Base-by-base conservation (phyloP, 2,888 invertebrate genomes). In the Anthoptus insignis region DNA sequence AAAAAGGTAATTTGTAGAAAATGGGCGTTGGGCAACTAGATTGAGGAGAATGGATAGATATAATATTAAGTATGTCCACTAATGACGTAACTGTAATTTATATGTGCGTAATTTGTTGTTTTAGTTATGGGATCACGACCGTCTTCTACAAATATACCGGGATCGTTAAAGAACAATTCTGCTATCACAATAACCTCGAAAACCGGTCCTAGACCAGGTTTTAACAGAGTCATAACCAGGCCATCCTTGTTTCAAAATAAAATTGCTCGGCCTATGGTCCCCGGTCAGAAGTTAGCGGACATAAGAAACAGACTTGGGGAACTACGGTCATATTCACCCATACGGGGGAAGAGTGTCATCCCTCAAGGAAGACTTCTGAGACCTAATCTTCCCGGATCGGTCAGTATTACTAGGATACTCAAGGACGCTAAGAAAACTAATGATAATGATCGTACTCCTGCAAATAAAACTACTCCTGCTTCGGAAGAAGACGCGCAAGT, bases 131-230 rank as follows among this genome's bases (percentile, higher is more conserved):
- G 88, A 34, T 79, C 69, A 64, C 88, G 93, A 8, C 89, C 92
- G 7, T 70, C 80, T n/a, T 70, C 84, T 37, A 76, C 85, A 0
- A 89, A 81, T 72, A 86, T 94, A 69, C 93, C 94, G 3, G 91
- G 92, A 14, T 92, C 93, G 3, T 83, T 95, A 65, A 95, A 95
- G 78, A 94, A 94, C 72, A 95, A 95, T 77, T 94, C 95, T 0
- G 94, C 95, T 1, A 93, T 95, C 22, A 94, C 95, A 0, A 94
- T 94, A 11, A 93, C 94, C 34, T 94, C 95, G 1, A 94, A 94
- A 77, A 81, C 83, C 7, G 87, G 84, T 0, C 85, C 86, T 0
- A 81, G 91, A 53, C 86, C 88, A 13, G 87, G 84, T 13, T 83
- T 82, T 64, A 89, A 90, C 64, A 84, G 92, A 76, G 78, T 91